phyloP scores from a whole-genome alignment of 1,140 invertebrate species.

The Diorhabda elongata region DNA sequence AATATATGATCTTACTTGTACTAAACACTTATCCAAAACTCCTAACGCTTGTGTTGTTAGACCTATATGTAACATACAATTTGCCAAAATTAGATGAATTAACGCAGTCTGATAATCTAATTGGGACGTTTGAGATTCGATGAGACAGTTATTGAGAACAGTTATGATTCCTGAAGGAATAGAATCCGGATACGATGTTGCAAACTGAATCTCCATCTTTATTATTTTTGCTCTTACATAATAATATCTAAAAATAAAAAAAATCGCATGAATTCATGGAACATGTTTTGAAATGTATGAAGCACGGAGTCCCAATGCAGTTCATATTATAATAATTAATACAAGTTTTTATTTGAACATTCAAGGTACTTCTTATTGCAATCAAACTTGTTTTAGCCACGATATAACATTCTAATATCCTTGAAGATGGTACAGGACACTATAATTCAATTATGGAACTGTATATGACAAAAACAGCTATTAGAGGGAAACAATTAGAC shows the following conservation, averaged over 20 bases:
- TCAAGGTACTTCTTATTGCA: too few species aligned
- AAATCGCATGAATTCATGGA: constrained; percentile 12
- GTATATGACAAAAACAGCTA: too few species aligned
- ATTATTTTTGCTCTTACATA: constrained; percentile 66
- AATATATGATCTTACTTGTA: constrained; percentile 36
- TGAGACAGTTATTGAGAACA: constrained; percentile 65
- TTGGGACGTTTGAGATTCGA: constrained; percentile 66
- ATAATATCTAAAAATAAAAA: constrained; percentile 52
- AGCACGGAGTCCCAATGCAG: neutral
- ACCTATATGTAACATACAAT: constrained; percentile 66
- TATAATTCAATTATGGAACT: too few species aligned
- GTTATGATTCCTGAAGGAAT: constrained; percentile 54
- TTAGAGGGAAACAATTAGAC: too few species aligned
- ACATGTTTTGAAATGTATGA: neutral
- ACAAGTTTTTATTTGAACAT: too few species aligned
- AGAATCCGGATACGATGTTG: constrained; percentile 47
- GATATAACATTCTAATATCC: too few species aligned
- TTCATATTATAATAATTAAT: too few species aligned
- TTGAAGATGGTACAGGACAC: too few species aligned
- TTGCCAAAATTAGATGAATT: constrained; percentile 74
- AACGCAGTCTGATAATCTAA: constrained; percentile 70
- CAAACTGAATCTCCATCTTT: constrained; percentile 63
- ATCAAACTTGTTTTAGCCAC: too few species aligned
- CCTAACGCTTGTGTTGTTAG: constrained; percentile 69
- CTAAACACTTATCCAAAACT: constrained; percentile 64